Evolutionary conservation across 2,888 invertebrate genomes (phyloP), one percentile per base, ranked within the genome.

Genomic region (Polyommatus icarus): DNA sequence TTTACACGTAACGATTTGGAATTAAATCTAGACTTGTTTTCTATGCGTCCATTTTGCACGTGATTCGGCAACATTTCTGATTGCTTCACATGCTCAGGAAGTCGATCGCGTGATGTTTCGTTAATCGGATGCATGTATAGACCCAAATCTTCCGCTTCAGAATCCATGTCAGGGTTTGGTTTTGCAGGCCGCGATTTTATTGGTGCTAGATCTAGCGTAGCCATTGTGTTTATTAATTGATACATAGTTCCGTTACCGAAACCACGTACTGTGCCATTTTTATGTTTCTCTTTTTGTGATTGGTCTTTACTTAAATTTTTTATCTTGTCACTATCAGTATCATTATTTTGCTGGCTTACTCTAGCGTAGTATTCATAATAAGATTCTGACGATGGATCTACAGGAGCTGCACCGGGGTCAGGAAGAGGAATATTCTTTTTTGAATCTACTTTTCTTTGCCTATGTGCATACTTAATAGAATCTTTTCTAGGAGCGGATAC

Each of bases 331-430:
- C 90, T 93, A 82, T 94, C 93, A 6, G 93, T 93, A 79, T 93
- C 92, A 85, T 94, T 94, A 80, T 90, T 92, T 85, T 94, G 94
- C 82, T 94, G 94, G 81, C 90, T 94, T 46, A 94, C 91, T 87
- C 94, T 88, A 79, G 94, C 93, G 83, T 94, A 94, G 82, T 94
- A 94, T 82, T 94, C 94, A 78, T 94, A 94, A 81, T 94, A 94
- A 50, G 94, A 93, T 84, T 94, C 94, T 36, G 93, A 91, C 10
- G 90, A 89, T 32, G 94, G 94, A 80, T 94, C 94, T 50, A 88
- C 87, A 8, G 93, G 94, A 59, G 92, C 92, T 5, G 93, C 92
- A 0, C 92, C 94, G 20, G 93, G 93, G 80, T 94, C 94, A 7
- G 94, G 94, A 77, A 93, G 84, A 32, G 91, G 92, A 79, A 87